Base-by-base conservation (phyloP, 2,113 vertebrate species). In the Hippolais icterina region DNA sequence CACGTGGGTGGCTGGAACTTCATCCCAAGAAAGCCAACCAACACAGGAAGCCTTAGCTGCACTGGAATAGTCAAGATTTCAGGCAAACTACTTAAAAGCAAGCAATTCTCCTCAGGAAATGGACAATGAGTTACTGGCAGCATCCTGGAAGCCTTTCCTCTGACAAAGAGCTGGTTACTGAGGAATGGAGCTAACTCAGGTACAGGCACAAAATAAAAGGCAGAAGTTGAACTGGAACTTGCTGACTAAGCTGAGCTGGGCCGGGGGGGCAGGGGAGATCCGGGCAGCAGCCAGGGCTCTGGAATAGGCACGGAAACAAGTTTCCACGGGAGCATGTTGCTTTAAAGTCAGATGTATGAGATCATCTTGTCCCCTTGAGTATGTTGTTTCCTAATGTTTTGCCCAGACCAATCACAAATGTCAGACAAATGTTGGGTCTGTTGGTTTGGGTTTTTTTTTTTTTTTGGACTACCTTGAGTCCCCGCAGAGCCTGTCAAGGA, bases 341-440 rank as follows among this genome's bases (percentile, higher is more conserved):
- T 92, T 82, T 84, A 75, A 95, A 96, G 41, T 89, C 93, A 83
- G 88, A 27, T 64, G 64, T 5, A 84, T 93, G 82, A 96, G 94
- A 90, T 95, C 96, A 93, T 65, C 90, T 46, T 7, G 44, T 75
- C 90, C 96, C 92, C 88, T 3, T 12, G 76, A 95, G 85, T 29
- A 75, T 15, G 83, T n/a, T 60, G 80, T 94, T 95, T 96, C 96
- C 94, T 96, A 92, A 94, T 82, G 88, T 78, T 94, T 60, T 79
- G 92, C 76, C 93, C 93, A 96, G 92, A 83, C 79, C 60, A 6
- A 88, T 88, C 56, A 12, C 90, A 94, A 92, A 86, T 82, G 88
- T 83, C 95, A 96, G 93, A 86, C 54, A 50, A 56, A 4, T 64
- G 25, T 1, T 74, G 47, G 39, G 29, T 80, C 76, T 76, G 37